Percentiles rank a stretch among this genome's conserved stretches.
Conservation (phyloP, 2,113 vertebrate species). For the Taurulus bubalis region DNA sequence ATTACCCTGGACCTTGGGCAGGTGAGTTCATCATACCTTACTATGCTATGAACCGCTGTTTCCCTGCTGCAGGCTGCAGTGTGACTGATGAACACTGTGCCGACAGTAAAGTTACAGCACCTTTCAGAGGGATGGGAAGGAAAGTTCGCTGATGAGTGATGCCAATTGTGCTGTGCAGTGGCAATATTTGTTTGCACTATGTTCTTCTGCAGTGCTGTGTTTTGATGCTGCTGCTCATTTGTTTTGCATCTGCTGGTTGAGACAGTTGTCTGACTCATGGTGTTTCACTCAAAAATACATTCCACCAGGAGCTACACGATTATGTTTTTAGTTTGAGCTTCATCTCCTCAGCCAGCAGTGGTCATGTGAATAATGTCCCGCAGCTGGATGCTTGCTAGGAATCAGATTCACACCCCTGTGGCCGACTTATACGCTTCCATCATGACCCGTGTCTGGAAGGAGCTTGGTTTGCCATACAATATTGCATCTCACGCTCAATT, state of each 20-base stretch:
- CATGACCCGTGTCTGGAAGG: slow-evolving; percentile 56
- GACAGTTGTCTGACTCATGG: background rate
- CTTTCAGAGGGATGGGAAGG: slow-evolving; percentile 1
- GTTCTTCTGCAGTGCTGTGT: slow-evolving; percentile 4
- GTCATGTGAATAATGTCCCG: slow-evolving; percentile 67
- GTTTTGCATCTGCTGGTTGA: background rate
- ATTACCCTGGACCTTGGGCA: slow-evolving; percentile 95
- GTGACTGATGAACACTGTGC: slow-evolving; percentile 45
- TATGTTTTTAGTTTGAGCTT: slow-evolving; percentile 53
- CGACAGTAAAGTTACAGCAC: slow-evolving; percentile 50
- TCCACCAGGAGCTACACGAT: slow-evolving; percentile 25
- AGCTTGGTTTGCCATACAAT: slow-evolving; percentile 66
- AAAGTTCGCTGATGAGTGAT: slow-evolving; percentile 23
- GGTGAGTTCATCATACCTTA: slow-evolving; percentile 80
- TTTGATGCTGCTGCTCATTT: slow-evolving; percentile 11
- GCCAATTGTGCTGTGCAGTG: background rate
- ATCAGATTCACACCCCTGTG: slow-evolving; percentile 59
- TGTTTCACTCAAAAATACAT: slow-evolving; percentile 26
- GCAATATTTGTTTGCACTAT: background rate
- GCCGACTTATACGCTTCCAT: slow-evolving; percentile 57
- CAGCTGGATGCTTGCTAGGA: slow-evolving; percentile 61
- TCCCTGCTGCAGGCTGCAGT: slow-evolving; percentile 47
- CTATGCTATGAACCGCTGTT: slow-evolving; percentile 44
- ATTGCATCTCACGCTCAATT: slow-evolving; percentile 70
- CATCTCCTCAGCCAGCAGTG: slow-evolving; percentile 49